Base-by-base conservation (phyloP, 2,888 invertebrate species). In the Rhamnusium bicolor region DNA sequence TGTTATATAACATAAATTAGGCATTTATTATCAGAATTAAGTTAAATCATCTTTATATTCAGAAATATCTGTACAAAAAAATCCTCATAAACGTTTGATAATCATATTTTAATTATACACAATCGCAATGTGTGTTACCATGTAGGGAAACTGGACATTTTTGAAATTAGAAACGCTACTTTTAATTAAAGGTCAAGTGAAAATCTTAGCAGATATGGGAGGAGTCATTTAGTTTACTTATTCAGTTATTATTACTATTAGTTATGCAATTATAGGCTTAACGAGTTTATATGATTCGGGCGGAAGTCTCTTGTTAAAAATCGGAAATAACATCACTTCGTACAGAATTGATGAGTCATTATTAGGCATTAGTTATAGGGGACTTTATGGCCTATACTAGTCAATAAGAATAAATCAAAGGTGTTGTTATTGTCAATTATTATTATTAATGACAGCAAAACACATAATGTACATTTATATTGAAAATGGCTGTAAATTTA, bases 281-380 rank as follows among this genome's bases (percentile, higher is more conserved):
- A 40, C 53, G 21, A 53, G 24, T 53, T 24, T 27, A 27, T 27
- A 56, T 8, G n/a, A 27, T 14, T 56, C 8, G 14, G 27, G 27
- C 24, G 54, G 54, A 56, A 56, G 53, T 53, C 14, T 56, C 54
- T 56, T 24, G 54, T 56, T 56, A 56, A 56, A 56, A 56, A 56
- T 27, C 54, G 54, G 54, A 56, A 56, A 56, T 56, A 56, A 24
- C 27, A 56, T 14, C n/a, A 27, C 54, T 14, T 27, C 54, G 27
- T 12, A 27, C 10, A 12, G 12, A 40, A 40, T 40, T 40, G 40
- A 40, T 53, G 53, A 53, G 24, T 19, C 24, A 24, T 54, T n/a
- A n/a, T n/a, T 54, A 21, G 19, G 10, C 53, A 54, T 27, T 27
- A 27, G 54, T 27, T 56, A 56, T 27, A 27, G 24, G 14, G 27